Conservation (phyloP, 2,888 invertebrate genomes). For the Herminia tarsipennalis region DNA sequence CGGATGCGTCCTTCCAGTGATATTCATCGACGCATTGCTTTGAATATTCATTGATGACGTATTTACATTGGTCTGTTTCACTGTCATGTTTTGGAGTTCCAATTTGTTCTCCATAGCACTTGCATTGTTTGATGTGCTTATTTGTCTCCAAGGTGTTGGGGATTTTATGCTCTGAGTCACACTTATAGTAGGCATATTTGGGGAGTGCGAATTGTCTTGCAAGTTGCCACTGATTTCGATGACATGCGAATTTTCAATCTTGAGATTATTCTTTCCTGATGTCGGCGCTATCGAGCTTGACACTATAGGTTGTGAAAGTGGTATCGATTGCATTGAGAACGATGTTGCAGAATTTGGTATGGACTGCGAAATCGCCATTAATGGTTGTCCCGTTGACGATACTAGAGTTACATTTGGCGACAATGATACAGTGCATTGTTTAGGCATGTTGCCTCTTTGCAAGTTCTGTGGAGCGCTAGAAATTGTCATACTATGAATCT, state of each 20-base stretch:
- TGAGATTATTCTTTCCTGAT: conserved; percentile 68
- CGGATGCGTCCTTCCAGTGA: conserved; percentile 58
- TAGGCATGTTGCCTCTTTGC: conserved; percentile 67
- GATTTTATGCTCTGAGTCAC: conserved; percentile 79
- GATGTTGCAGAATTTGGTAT: conserved; percentile 68
- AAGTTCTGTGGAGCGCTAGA: conserved; percentile 70
- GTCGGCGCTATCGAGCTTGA: conserved; percentile 79
- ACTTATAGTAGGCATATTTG: conserved; percentile 75
- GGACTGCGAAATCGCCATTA: conserved; percentile 81
- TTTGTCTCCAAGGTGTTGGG: conserved; percentile 79
- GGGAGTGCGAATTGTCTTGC: conserved; percentile 68
- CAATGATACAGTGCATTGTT: conserved; percentile 71
- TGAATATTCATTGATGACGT: conserved; percentile 66
- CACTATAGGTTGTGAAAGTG: conserved; percentile 79
- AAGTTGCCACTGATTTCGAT: conserved; percentile 81
- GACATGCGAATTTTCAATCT: conserved; percentile 77
- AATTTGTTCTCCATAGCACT: conserved; percentile 64
- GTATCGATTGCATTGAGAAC: conserved; percentile 77
- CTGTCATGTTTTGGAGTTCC: conserved; percentile 69
- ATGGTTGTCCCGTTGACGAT: conserved; percentile 77
- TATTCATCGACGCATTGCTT: conserved; percentile 49
- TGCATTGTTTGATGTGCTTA: conserved; percentile 54
- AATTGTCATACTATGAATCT: conserved; percentile 77
- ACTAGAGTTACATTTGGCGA: conserved; percentile 78
- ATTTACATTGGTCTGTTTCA: conserved; percentile 64